Base-by-base conservation (phyloP, 2,888 invertebrate genomes). In the Xiphydria camelus region DNA sequence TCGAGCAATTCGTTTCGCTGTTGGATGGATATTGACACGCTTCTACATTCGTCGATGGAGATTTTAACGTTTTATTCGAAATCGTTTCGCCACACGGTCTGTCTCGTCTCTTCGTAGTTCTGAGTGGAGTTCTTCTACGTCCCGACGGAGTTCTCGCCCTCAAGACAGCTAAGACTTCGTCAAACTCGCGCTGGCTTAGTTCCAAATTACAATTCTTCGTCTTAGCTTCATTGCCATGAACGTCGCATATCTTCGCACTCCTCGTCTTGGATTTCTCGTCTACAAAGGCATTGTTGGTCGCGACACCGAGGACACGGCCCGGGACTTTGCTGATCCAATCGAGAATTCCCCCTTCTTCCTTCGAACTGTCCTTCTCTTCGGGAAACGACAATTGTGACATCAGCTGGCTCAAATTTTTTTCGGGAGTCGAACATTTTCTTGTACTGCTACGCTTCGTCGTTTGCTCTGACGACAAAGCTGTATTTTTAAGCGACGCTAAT, bases 111-210 rank as follows among this genome's bases (percentile, higher is more conserved):
- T 46, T 61, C 3, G 53, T 23, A 0, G 59, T 62, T 20, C 55
- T 63, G 1, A 62, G 38, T 3, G 57, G 55, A 4, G 62, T 45
- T 4, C 40, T 37, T 49, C 61, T 56, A 4, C 65, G 60, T 4
- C 64, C 64, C 0, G 64, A 64, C 0, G 75, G 73, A 2, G 69
- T 67, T 37, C 75, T 56, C 0, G 68, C 64, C 17, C 74, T 65
- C 26, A 77, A 51, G 4, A 77, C 77, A 9, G 75, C 74, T 34
- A 77, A 48, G 2, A 76, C 77, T 53, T 78, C 77, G 43, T 74
- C 70, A 46, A 77, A 73, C 46, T 78, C 78, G 2, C 72, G 66
- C 22, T 69, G 73, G 48, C 72, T 77, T 26, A 76, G 60, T 45
- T 75, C 76, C 39, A 77, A 55, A 48, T 76, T 76, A 42, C 76